Evolutionary conservation across 2,888 invertebrate species (phyloP).

Genomic region (Orthonychiurus folsomi): DNA sequence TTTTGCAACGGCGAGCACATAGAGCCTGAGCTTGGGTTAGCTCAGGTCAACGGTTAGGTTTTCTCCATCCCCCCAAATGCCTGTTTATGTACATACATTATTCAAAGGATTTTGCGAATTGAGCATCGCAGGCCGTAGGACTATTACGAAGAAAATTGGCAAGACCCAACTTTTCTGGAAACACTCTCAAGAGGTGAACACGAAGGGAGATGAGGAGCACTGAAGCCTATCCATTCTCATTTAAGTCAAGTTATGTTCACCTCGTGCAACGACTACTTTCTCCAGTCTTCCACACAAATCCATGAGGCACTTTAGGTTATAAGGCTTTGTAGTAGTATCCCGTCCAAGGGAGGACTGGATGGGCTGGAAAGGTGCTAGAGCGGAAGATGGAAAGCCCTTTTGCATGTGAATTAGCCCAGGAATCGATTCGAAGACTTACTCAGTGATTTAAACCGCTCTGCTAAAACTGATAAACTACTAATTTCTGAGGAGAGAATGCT

Average conservation of each 20-base stretch:
- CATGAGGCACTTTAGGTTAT: neutral
- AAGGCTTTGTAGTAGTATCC: neutral
- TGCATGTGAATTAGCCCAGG: neutral
- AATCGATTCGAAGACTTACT: neutral
- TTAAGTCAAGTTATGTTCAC: conserved; percentile 15
- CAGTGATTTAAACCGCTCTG: neutral
- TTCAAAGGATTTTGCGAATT: neutral
- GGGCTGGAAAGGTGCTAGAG: conserved; percentile 2
- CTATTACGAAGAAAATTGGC: neutral
- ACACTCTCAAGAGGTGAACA: neutral
- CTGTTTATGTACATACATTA: too few relatives aligned
- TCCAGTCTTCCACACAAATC: neutral
- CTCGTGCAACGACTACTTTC: neutral
- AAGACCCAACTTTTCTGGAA: neutral
- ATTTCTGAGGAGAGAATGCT: neutral
- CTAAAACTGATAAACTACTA: too few relatives aligned
- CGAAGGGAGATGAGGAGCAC: neutral
- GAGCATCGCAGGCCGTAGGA: neutral
- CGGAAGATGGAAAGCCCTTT: neutral
- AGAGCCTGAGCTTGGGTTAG: too few relatives aligned
- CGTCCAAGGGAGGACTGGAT: neutral
- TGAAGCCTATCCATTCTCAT: conserved; percentile 17
- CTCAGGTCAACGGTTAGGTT: too few relatives aligned
- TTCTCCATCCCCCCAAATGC: too few relatives aligned
- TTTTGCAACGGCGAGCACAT: too few relatives aligned